Evolutionary conservation across 1,140 invertebrate species (phyloP).

Genomic region (Aradophagus sp.): DNA sequence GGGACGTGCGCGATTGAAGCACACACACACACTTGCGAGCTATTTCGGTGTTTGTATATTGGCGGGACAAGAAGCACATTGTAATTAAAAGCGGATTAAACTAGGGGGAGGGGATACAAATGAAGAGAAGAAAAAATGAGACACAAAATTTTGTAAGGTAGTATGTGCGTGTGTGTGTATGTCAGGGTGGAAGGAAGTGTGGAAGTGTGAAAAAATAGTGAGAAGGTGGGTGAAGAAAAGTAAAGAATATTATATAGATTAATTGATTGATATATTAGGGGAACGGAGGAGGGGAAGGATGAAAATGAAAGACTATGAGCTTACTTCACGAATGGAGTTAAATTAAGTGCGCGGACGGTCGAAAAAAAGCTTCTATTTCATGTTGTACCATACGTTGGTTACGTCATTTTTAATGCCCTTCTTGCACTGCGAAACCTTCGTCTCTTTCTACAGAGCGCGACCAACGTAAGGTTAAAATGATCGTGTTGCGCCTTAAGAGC

Average conservation of each 20-base stretch:
- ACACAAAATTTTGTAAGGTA: constrained; percentile 54
- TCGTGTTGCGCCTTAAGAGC: constrained; percentile 56
- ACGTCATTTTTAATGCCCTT: too few relatives aligned
- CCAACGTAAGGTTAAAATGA: too few relatives aligned
- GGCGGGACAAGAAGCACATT: constrained; percentile 30
- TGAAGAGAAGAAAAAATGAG: constrained; percentile 26
- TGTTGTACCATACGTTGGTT: too few relatives aligned
- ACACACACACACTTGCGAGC: constrained; percentile 35
- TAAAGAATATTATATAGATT: constrained; percentile 50
- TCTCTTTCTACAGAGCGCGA: too few relatives aligned
- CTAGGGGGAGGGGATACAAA: constrained; percentile 22
- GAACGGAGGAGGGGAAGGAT: too few relatives aligned
- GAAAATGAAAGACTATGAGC: constrained; percentile 56
- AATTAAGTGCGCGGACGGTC: constrained; percentile 53
- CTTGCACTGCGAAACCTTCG: too few relatives aligned
- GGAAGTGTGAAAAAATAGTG: constrained; percentile 12
- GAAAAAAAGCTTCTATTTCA: constrained; percentile 49
- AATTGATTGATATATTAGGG: constrained; percentile 57
- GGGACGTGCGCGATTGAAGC: constrained; percentile 14
- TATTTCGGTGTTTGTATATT: constrained; percentile 55
- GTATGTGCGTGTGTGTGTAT: constrained; percentile 20
- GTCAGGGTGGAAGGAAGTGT: constrained; percentile 1
- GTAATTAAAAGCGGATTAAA: constrained; percentile 44
- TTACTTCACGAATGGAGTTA: constrained; percentile 56
- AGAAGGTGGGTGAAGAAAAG: constrained; percentile 10